Evolutionary conservation across 2,113 vertebrate genomes (phyloP).

Genomic region (Heloderma charlesbogerti): DNA sequence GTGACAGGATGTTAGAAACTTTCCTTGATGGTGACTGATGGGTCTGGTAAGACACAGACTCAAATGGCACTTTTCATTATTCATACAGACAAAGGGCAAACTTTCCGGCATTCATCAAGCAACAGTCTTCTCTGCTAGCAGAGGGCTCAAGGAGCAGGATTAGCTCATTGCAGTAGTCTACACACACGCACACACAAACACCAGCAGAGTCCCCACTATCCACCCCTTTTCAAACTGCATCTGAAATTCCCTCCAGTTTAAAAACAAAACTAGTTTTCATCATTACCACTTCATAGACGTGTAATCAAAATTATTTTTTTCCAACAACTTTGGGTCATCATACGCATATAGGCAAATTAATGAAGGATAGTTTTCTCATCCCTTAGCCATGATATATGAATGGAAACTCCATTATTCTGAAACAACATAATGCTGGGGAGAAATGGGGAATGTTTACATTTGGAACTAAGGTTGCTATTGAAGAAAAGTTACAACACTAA

Average conservation of each 20-base stretch:
- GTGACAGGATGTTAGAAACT: conserved; percentile 38
- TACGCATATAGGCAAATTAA: neutral
- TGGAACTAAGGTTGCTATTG: neutral
- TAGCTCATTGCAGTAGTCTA: neutral
- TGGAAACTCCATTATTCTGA: neutral
- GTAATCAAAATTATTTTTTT: neutral
- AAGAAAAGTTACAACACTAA: neutral
- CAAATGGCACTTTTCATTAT: conserved; percentile 41
- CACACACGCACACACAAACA: neutral
- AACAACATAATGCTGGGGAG: neutral
- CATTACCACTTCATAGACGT: neutral
- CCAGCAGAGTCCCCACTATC: neutral
- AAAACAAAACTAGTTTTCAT: neutral
- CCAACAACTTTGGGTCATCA: no score
- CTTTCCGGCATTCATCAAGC: conserved; percentile 53
- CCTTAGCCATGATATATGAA: neutral
- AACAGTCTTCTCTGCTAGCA: conserved; percentile 26
- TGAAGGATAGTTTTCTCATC: neutral
- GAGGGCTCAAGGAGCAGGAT: conserved; percentile 3
- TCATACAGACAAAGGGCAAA: neutral
- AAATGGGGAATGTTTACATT: neutral
- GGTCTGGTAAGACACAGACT: conserved; percentile 38
- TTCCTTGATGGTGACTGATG: conserved; percentile 35
- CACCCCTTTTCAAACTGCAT: neutral
- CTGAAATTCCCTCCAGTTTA: neutral